Conservation (phyloP, 2,113 vertebrate genomes). For the Phrynosoma blainvillii region DNA sequence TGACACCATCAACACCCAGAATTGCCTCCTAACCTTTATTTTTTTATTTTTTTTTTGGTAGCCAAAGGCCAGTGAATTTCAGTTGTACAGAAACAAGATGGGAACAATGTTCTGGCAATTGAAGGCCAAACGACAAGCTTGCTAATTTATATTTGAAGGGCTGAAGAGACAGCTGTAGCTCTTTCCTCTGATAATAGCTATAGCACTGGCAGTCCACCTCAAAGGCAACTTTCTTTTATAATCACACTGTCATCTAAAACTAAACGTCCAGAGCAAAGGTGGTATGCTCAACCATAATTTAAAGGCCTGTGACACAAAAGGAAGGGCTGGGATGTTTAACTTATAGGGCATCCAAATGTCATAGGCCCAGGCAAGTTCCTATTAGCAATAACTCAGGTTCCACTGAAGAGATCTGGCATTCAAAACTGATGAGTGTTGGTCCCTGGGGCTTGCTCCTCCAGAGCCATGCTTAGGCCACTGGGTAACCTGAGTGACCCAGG, state of each 20-base stretch:
- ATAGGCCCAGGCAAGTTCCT: constrained; percentile 78
- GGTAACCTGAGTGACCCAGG: constrained; percentile 80
- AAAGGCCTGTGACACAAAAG: constrained; percentile 72
- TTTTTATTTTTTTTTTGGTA: not conserved
- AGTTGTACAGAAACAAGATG: constrained; percentile 50
- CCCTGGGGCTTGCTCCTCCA: constrained; percentile 76
- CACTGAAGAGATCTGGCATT: constrained; percentile 83
- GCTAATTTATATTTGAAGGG: constrained; percentile 31
- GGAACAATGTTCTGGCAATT: constrained; percentile 14
- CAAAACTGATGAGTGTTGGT: constrained; percentile 82
- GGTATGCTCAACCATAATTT: constrained; percentile 75
- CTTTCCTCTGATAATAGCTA: constrained; percentile 32
- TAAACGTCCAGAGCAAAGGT: constrained; percentile 71
- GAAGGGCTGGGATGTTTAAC: constrained; percentile 83
- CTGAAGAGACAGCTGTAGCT: not conserved
- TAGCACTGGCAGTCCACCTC: constrained; percentile 28
- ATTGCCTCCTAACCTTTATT: constrained; percentile 43
- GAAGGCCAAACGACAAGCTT: constrained; percentile 32
- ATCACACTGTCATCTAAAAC: constrained; percentile 30
- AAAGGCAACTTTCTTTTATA: constrained; percentile 56
- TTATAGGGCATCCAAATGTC: constrained; percentile 86
- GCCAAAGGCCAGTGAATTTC: constrained; percentile 54
- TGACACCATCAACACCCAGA: constrained; percentile 27
- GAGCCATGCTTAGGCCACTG: constrained; percentile 79
- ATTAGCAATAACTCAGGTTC: constrained; percentile 84